Conservation (phyloP, 2,888 invertebrate species). For the Lasioglossum pauxillum region DNA sequence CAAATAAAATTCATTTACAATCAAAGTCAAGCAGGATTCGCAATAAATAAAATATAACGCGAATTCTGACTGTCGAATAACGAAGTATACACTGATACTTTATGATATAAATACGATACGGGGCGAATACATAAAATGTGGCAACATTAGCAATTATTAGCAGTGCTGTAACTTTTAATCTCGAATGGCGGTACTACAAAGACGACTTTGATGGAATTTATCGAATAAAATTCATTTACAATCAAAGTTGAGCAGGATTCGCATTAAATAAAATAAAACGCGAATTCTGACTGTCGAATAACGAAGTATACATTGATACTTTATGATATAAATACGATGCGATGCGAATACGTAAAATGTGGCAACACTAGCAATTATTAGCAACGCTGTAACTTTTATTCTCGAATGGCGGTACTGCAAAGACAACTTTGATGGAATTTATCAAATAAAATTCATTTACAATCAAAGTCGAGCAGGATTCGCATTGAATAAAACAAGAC, state of each 20-base stretch:
- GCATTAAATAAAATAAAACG: neutral
- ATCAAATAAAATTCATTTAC: neutral
- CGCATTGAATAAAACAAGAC: neutral
- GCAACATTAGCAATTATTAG: neutral
- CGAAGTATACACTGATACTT: neutral
- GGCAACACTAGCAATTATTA: neutral
- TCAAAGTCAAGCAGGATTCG: neutral
- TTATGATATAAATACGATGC: neutral
- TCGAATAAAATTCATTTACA: neutral
- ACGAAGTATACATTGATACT: neutral
- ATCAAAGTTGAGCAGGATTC: neutral
- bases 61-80: neutral
- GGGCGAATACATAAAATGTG: neutral
- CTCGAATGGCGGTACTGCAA: neutral
- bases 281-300: neutral
- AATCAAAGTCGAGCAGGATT: neutral
- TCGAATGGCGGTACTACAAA: neutral
- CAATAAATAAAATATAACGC: neutral
- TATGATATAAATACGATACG: neutral
- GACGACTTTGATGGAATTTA: neutral
- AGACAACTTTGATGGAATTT: neutral
- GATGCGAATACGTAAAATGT: neutral
- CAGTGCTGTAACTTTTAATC: neutral
- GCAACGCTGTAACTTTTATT: neutral
- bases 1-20: neutral